Conservation (phyloP, 2,113 vertebrate species). For the Spilogale gracilis region DNA sequence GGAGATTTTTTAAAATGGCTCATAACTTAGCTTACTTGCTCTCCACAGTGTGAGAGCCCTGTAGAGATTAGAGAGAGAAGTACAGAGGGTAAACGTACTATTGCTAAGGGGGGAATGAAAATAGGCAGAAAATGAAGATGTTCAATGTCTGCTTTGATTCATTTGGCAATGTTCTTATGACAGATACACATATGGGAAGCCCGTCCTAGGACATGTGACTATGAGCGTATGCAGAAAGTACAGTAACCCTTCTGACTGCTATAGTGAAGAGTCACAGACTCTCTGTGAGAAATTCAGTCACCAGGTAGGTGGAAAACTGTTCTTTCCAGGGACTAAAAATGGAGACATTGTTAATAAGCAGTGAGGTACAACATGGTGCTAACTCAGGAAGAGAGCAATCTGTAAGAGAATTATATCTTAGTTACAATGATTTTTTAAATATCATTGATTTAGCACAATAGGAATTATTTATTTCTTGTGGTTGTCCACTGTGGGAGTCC, state of each 20-base stretch:
- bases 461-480: background rate
- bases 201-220: slow-evolving; percentile 82
- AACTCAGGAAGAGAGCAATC: background rate
- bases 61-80: background rate
- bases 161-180: slow-evolving; percentile 18
- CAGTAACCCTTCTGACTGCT: slow-evolving; percentile 62
- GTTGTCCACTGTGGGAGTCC: background rate
- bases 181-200: slow-evolving; percentile 89
- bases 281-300: slow-evolving; percentile 85
- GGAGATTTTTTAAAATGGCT: background rate
- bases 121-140: background rate
- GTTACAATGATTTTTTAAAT: background rate
- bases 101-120: background rate
- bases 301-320: slow-evolving; percentile 70
- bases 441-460: background rate
- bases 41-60: background rate
- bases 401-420: background rate
- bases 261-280: slow-evolving; percentile 71
- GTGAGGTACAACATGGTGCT: background rate
- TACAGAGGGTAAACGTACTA: background rate
- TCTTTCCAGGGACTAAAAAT: background rate
- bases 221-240: slow-evolving; percentile 84
- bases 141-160: slow-evolving; percentile 8
- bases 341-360: background rate
- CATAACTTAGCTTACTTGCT: background rate